Percentiles rank a stretch among this genome's conserved stretches.
phyloP scores from a whole-genome alignment of 1,140 invertebrate species.

The Drosophila simulans region DNA sequence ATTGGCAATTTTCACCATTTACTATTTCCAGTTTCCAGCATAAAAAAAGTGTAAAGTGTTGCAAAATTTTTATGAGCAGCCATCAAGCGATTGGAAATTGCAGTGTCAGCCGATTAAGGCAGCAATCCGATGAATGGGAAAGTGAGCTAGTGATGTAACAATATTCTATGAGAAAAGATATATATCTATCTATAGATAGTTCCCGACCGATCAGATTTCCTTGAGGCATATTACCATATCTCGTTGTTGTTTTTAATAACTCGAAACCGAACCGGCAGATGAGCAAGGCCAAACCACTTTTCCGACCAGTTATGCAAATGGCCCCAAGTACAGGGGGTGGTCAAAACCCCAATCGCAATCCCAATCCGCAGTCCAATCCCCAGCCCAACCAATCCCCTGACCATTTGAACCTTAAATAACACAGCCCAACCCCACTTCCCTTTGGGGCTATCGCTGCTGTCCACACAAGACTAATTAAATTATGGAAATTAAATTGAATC shows the following conservation, averaged over 20 bases:
- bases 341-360: neutral
- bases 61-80: neutral
- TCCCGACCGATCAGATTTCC: neutral
- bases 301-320: constrained; percentile 38
- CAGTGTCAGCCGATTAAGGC: neutral
- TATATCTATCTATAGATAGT: neutral
- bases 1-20: neutral
- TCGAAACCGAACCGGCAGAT: constrained; percentile 26
- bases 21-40: neutral
- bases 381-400: neutral
- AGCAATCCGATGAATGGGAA: neutral
- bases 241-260: constrained; percentile 17
- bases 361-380: neutral
- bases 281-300: constrained; percentile 8
- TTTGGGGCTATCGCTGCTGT: constrained; percentile 5
- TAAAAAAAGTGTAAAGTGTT: constrained; percentile 5
- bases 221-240: constrained; percentile 28
- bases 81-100: neutral
- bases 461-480: constrained; percentile 66
- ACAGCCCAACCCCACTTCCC: neutral
- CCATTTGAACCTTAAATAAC: neutral
- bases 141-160: constrained; percentile 11
- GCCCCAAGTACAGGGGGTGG: neutral
- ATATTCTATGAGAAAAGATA: neutral
- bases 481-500: constrained; percentile 75